Conservation (phyloP, 2,888 invertebrate species). For the Pomacea canaliculata region DNA sequence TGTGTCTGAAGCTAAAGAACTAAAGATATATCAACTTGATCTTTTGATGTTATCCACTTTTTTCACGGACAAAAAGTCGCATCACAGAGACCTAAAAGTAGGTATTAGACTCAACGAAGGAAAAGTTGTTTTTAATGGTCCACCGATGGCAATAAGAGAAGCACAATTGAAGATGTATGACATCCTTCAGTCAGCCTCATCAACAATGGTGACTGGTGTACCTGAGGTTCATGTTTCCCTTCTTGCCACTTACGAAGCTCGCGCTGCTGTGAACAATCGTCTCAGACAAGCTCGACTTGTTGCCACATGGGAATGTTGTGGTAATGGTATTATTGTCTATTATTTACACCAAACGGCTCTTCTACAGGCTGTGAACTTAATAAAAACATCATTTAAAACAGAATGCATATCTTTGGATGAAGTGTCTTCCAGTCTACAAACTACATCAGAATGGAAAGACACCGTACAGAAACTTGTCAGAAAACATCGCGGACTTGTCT, state of each 20-base stretch:
- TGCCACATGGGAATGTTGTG: constrained; percentile 18
- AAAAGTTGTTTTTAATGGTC: constrained; percentile 16
- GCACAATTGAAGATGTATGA: constrained; percentile 24
- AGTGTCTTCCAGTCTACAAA: constrained; percentile 1
- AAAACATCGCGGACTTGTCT: constrained; percentile 13
- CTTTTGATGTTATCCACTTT: constrained; percentile 14
- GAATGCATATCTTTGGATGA: constrained; percentile 2
- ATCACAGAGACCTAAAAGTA: constrained; percentile 3
- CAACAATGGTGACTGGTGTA: not conserved
- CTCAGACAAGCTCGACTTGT: constrained; percentile 3
- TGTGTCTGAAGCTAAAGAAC: constrained; percentile 2
- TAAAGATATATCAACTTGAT: constrained; percentile 12
- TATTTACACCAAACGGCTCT: not conserved
- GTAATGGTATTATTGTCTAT: not conserved
- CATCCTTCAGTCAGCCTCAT: not conserved
- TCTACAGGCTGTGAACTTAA: constrained; percentile 1
- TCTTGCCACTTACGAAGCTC: constrained; percentile 7
- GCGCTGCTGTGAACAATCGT: constrained; percentile 9
- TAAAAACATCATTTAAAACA: constrained; percentile 7
- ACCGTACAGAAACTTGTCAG: not conserved
- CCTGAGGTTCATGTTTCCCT: not conserved
- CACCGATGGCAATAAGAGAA: not conserved
- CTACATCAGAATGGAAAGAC: not conserved
- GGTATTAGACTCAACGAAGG: not conserved
- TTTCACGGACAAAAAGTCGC: constrained; percentile 3